Evolutionary conservation across 1,140 invertebrate species (phyloP).

Genomic region (Rhagoletis zephyria): DNA sequence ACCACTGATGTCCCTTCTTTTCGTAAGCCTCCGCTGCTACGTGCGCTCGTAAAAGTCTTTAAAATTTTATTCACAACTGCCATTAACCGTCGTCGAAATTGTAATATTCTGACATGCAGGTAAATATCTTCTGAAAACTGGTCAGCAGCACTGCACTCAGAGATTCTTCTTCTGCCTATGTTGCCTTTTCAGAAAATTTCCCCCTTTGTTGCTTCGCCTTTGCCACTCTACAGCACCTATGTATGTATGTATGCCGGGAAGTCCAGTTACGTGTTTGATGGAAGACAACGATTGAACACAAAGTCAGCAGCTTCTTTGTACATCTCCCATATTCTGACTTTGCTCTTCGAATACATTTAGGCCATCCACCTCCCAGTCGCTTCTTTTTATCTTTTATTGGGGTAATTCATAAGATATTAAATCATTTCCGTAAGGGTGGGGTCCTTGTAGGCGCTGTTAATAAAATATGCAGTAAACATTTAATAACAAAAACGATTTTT

Average conservation of each 20-base stretch:
- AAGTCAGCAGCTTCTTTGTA: background rate
- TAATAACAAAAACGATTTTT: constrained; percentile 5
- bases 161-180: background rate
- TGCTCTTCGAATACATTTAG: background rate
- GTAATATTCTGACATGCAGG: background rate
- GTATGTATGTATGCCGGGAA: too few relatives aligned
- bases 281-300: background rate
- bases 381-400: background rate
- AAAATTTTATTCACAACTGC: constrained; percentile 51
- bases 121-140: too few relatives aligned
- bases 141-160: too few relatives aligned
- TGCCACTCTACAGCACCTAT: too few relatives aligned
- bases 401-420: too few relatives aligned
- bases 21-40: too few relatives aligned
- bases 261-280: background rate
- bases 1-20: too few relatives aligned
- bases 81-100: constrained; percentile 21
- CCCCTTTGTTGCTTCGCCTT: background rate
- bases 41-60: background rate
- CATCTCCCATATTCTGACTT: too few relatives aligned
- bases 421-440: too few relatives aligned
- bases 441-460: background rate
- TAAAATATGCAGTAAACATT: background rate
- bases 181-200: background rate
- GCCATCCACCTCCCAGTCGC: background rate